These are phyloP conservation scores for Esperia sulphurella DNA, from an alignment of 2,888 invertebrate genomes.

Conservation along the genomic window DNA sequence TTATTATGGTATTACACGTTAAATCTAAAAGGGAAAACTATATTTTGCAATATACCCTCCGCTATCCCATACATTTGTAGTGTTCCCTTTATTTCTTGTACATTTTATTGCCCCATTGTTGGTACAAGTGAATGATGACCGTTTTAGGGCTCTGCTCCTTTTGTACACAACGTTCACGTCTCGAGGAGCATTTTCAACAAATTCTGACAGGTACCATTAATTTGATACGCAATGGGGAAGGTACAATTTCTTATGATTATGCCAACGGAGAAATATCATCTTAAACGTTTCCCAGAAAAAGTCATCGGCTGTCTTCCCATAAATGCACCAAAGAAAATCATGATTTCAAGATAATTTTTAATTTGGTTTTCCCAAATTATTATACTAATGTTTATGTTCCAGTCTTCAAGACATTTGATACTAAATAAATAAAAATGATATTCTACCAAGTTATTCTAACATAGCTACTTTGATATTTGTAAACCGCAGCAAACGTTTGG, in stretches of 20 bases:
- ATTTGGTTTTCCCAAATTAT: too few relatives aligned
- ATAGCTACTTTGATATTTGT: too few relatives aligned
- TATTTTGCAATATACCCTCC: background rate
- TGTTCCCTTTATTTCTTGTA: constrained; percentile 33
- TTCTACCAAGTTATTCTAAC: too few relatives aligned
- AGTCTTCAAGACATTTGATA: too few relatives aligned
- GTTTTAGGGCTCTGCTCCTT: constrained; percentile 26
- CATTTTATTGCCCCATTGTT: constrained; percentile 61
- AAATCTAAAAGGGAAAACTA: too few relatives aligned
- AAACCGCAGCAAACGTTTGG: too few relatives aligned
- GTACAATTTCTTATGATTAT: constrained; percentile 29
- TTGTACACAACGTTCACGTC: constrained; percentile 33
- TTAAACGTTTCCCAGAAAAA: background rate
- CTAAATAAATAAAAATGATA: too few relatives aligned
- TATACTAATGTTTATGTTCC: too few relatives aligned
- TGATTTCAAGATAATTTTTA: too few relatives aligned
- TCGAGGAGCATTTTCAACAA: constrained; percentile 39
- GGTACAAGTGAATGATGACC: constrained; percentile 49
- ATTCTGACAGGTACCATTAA: constrained; percentile 59
- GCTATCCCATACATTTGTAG: constrained; percentile 21
- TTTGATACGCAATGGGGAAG: constrained; percentile 35
- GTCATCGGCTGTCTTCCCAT: too few relatives aligned
- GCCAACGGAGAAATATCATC: constrained; percentile 8
- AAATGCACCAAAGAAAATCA: too few relatives aligned
- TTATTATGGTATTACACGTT: too few relatives aligned